Percentiles rank a stretch among this genome's conserved stretches.
Evolutionary conservation across 1,140 invertebrate species (phyloP).

Genomic region (Diorhabda carinulata): DNA sequence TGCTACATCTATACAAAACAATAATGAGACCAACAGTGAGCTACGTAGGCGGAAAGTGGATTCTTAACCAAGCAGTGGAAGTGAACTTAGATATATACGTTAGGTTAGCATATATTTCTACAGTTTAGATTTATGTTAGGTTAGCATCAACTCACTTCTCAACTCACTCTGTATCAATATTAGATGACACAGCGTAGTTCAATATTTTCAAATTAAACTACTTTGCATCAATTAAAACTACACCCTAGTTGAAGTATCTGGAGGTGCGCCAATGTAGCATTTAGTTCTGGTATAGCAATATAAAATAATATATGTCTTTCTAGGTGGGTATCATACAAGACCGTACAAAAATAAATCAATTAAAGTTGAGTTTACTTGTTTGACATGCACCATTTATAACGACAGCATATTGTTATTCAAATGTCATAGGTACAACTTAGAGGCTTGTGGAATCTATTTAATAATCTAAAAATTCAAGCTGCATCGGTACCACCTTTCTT

Average conservation of each 20-base stretch:
- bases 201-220: no score
- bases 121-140: no score
- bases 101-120: no score
- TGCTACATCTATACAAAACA: no score
- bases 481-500: slow-evolving; percentile 1
- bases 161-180: no score
- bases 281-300: slow-evolving; percentile 1
- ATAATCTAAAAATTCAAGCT: background rate
- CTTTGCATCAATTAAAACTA: background rate
- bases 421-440: background rate
- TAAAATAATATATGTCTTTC: background rate
- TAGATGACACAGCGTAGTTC: no score
- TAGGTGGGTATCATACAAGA: background rate
- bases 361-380: slow-evolving; percentile 1
- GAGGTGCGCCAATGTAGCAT: background rate
- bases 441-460: slow-evolving; percentile 2
- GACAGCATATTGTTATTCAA: slow-evolving; percentile 2
- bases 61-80: no score
- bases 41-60: no score
- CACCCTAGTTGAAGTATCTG: background rate
- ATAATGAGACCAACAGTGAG: no score
- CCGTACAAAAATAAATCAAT: slow-evolving; percentile 1
- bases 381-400: slow-evolving; percentile 2
- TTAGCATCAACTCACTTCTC: no score
- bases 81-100: no score